Percentiles rank a stretch among this genome's conserved stretches.
Evolutionary conservation across 2,797 vertebrate genomes (phyloP).

Genomic region (Alauda arvensis): DNA sequence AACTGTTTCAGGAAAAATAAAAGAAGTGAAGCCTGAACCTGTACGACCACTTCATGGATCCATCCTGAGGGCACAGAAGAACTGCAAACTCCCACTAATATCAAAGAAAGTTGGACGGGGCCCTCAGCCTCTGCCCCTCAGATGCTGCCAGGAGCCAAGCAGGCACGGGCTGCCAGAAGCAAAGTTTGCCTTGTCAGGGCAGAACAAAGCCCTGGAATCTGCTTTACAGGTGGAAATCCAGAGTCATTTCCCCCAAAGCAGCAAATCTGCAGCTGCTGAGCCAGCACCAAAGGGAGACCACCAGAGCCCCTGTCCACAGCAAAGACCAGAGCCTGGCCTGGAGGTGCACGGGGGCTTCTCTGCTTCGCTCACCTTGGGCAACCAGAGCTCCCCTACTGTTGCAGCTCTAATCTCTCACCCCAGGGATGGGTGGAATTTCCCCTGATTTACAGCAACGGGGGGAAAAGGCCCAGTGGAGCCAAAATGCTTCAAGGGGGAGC

Average conservation of each 20-base stretch:
- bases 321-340: neutral
- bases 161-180: neutral
- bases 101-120: neutral
- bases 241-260: neutral
- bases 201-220: slow-evolving; percentile 48
- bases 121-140: slow-evolving; percentile 3
- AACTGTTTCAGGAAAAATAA: slow-evolving; percentile 50
- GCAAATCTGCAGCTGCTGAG: neutral
- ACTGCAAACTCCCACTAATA: slow-evolving; percentile 16
- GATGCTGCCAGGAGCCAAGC: neutral
- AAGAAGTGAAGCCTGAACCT: slow-evolving; percentile 47
- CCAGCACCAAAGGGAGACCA: neutral
- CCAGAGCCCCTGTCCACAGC: neutral
- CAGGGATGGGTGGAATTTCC: slow-evolving; percentile 27
- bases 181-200: slow-evolving; percentile 6
- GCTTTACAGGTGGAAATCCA: slow-evolving; percentile 48
- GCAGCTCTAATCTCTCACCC: slow-evolving; percentile 11
- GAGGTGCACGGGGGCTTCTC: fast-evolving
- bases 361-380: neutral
- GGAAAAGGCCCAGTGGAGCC: slow-evolving; percentile 20
- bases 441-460: slow-evolving; percentile 23
- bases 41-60: slow-evolving; percentile 34
- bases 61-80: slow-evolving; percentile 32
- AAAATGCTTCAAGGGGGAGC: slow-evolving; percentile 33
- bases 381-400: neutral